Base-by-base conservation (phyloP, 2,113 vertebrate species). In the Catharus minimus region DNA sequence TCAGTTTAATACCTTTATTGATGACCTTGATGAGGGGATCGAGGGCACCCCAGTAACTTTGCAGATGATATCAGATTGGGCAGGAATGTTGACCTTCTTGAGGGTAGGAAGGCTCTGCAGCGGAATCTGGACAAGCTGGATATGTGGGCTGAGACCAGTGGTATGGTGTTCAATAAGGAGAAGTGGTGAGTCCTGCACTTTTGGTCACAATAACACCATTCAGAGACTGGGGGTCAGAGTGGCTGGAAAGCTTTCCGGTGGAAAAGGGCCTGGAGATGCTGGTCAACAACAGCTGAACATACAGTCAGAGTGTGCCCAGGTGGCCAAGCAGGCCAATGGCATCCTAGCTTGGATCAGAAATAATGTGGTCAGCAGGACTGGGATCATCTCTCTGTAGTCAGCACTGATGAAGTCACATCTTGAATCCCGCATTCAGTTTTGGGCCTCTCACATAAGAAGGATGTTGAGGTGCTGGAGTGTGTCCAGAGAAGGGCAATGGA, bases 71-170 rank as follows among this genome's bases (percentile, higher is more conserved):
- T 24, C 10, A 33, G 55, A 5, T 1, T 53, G 46, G 9, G 9
- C 23, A 74, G 61, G 13, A 74, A 39, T n/a, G 10, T 20, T 50
- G 18, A 50, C 46, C 38, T 52, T 32, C 8, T 38, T 38, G 18
- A 44, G 5, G 18, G 38, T 24, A 28, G 23, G 13, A 80, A 49
- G 32, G 32, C 19, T n/a, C 4, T 78, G 7, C 36, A 78, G 24
- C 23, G 24, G 5, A 24, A 41, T 36, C n/a, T 62, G 17, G 24
- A 32, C 5, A 44, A 43, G 36, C 10, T 56, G 28, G 24, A 62
- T 18, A 0, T 1, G 5, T 50, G 20, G 28, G 27, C 27, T 2
- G 0, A 32, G 36, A 17, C 14, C 53, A 44, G 2, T 1, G 5
- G 16, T 38, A 11, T n/a, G 50, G 17, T 23, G 9, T 52, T 52